phyloP scores from a whole-genome alignment of 2,113 vertebrate species.

The Bambusicola thoracicus region DNA sequence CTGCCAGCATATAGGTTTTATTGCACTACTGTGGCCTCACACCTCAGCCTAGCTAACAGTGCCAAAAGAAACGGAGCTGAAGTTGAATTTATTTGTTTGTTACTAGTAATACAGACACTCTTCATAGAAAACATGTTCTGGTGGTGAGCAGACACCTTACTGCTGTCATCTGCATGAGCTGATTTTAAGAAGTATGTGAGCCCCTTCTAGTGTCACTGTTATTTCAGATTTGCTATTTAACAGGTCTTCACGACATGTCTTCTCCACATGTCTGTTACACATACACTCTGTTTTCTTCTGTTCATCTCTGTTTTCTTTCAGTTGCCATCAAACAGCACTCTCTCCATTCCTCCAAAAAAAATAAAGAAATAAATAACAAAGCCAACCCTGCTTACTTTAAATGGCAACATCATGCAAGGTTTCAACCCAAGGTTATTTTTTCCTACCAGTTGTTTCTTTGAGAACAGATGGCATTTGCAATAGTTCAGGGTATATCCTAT shows the following conservation, averaged over 20 bases:
- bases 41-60: background rate
- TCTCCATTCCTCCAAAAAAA: constrained; percentile 37
- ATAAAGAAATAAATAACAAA: constrained; percentile 47
- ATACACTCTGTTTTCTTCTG: background rate
- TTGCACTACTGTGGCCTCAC: background rate
- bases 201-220: background rate
- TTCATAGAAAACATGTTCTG: background rate
- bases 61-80: background rate
- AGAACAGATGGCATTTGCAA: constrained; percentile 64
- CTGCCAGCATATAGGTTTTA: background rate
- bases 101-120: background rate
- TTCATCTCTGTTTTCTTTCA: constrained; percentile 15
- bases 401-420: constrained; percentile 63
- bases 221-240: background rate
- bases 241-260: background rate
- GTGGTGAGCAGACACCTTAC: background rate
- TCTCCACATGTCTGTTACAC: background rate
- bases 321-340: constrained; percentile 9
- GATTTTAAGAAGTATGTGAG: background rate
- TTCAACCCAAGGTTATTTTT: constrained; percentile 64
- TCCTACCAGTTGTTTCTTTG: constrained; percentile 57
- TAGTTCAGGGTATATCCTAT: constrained; percentile 56
- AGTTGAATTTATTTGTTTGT: background rate
- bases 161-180: background rate
- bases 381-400: constrained; percentile 19